phyloP scores from a whole-genome alignment of 2,888 invertebrate species.

The Alentia gelatinosa region DNA sequence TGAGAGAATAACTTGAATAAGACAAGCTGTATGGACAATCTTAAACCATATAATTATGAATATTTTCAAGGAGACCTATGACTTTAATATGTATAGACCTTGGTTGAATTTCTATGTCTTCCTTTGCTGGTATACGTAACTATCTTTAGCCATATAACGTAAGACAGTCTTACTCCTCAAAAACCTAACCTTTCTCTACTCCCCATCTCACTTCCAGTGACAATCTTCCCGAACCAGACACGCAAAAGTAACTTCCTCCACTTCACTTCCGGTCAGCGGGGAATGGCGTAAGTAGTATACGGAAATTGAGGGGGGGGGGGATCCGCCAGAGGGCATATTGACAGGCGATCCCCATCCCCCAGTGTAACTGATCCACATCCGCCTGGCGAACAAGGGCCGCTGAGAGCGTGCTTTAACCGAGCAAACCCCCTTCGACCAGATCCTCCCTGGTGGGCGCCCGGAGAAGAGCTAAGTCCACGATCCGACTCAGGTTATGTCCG shows the following conservation, averaged over 20 bases:
- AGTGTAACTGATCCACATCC: neutral
- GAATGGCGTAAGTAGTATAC: neutral
- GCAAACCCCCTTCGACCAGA: neutral
- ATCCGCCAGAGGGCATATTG: neutral
- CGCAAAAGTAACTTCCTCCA: neutral
- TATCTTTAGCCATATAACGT: too few species aligned
- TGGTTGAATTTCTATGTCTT: too few species aligned
- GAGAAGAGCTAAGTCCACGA: neutral
- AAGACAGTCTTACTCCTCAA: too few species aligned
- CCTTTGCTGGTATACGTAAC: too few species aligned
- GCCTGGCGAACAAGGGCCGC: neutral
- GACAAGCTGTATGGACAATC: too few species aligned
- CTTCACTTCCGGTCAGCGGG: conserved; percentile 4
- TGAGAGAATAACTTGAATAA: too few species aligned
- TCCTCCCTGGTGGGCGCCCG: neutral
- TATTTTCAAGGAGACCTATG: too few species aligned
- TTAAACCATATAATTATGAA: too few species aligned
- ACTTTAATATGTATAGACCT: too few species aligned
- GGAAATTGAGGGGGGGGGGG: neutral
- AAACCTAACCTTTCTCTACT: too few species aligned
- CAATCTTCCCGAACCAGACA: too few species aligned
- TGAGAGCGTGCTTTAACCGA: neutral
- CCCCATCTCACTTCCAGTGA: neutral
- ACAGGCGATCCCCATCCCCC: neutral
- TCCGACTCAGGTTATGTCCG: neutral